phyloP scores from a whole-genome alignment of 1,140 invertebrate species.

The Drosophila murphyi region DNA sequence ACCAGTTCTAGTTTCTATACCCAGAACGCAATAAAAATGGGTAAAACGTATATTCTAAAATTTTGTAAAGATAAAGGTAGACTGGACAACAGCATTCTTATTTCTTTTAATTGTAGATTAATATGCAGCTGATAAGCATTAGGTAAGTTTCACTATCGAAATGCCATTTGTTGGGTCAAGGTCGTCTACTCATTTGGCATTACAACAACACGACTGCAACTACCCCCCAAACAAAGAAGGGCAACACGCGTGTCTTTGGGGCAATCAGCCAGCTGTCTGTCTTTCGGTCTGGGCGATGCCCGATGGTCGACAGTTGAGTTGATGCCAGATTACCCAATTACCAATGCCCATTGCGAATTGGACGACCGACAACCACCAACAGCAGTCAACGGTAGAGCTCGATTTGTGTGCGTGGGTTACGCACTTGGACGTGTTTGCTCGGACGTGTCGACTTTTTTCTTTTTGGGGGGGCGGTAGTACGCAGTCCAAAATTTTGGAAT shows the following conservation, averaged over 20 bases:
- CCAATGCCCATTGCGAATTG: conserved; percentile 38
- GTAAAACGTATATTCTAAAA: too few species aligned
- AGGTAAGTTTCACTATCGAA: neutral
- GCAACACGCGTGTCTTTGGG: conserved; percentile 8
- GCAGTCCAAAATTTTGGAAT: conserved; percentile 2
- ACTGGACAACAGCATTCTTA: too few species aligned
- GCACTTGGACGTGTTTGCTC: conserved; percentile 36
- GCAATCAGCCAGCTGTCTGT: neutral
- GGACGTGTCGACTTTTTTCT: conserved; percentile 24
- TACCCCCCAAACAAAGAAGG: conserved; percentile 1
- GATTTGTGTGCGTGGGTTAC: conserved; percentile 10
- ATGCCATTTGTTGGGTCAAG: neutral
- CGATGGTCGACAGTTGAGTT: neutral
- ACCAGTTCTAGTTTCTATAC: too few species aligned
- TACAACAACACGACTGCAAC: conserved; percentile 25
- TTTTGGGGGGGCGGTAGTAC: neutral
- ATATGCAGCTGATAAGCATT: neutral
- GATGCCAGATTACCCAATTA: conserved; percentile 10
- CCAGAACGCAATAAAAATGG: too few species aligned
- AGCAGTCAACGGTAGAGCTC: neutral
- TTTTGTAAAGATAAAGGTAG: too few species aligned
- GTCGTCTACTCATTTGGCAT: neutral
- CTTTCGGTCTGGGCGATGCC: conserved; percentile 3
- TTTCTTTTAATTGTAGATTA: neutral
- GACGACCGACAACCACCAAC: neutral